Percentiles rank a stretch among this genome's conserved stretches.
phyloP scores from a whole-genome alignment of 2,888 invertebrate species.

The Halocaridina rubra region DNA sequence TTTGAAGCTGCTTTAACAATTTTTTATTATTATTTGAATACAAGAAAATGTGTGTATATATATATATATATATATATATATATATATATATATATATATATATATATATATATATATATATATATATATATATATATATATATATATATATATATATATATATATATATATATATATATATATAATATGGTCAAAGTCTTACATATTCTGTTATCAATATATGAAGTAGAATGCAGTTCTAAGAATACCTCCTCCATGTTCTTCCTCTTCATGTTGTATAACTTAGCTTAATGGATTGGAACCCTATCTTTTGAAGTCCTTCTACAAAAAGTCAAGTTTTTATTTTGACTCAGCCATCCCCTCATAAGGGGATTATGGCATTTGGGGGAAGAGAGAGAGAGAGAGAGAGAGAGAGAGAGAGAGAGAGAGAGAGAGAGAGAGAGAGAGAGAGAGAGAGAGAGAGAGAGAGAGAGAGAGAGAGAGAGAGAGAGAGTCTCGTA shows the following conservation, averaged over 20 bases:
- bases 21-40: too few species aligned
- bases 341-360: too few species aligned
- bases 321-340: too few species aligned
- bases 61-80: not conserved
- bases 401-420: not conserved
- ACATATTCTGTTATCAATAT: too few species aligned
- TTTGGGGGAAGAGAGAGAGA: not conserved
- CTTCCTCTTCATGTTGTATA: too few species aligned
- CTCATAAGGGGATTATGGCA: too few species aligned
- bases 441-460: not conserved
- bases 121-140: not conserved
- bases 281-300: too few species aligned
- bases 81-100: not conserved
- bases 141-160: not conserved
- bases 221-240: too few species aligned
- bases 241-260: too few species aligned
- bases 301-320: too few species aligned
- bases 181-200: not conserved
- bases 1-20: too few species aligned
- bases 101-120: not conserved
- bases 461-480: not conserved
- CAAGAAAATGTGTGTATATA: not conserved
- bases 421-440: not conserved
- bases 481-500: not conserved
- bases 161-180: not conserved